Base-by-base conservation (phyloP, 2,888 invertebrate genomes). In the Parascotia fuliginaria region DNA sequence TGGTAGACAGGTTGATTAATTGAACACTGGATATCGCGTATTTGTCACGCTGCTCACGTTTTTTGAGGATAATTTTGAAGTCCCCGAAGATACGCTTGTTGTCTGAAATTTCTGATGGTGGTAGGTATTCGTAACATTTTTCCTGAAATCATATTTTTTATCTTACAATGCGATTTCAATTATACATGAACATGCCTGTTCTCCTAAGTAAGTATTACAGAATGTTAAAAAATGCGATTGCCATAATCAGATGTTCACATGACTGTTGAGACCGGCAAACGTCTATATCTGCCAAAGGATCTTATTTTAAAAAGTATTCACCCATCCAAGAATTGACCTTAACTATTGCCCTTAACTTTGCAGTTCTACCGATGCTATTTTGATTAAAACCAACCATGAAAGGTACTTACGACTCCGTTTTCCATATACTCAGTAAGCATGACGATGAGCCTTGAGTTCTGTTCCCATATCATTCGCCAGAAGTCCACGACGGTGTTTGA, bases 391-490 rank as follows among this genome's bases (percentile, higher is more conserved):
- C n/a, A n/a, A n/a, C n/a, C 3, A 19, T 2, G 11, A 5, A 40
- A 11, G 9, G 0, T 50, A 49, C 94, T 92, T 82, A 96, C 96
- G 74, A 97, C 95, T 50, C 97, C 98, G 70, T 97, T 96, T 87
- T 98, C 98, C 75, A 95, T 95, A 53, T 98, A 94, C 85, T 97
- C 97, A 0, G 98, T 98, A 24, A 98, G 93, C 97, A 98, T 98
- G 54, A 98, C 94, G 60, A 98, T 94, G 31, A 97, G 96, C 69
- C 97, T 94, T 9, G 95, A 94, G 83, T 98, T 97, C 81, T 98
- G 98, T 76, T 98, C 98, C 98, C 98, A 98, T 41, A 98, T 94
- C 98, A 98, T 98, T 33, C 97, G 94, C 98, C 98, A 98, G 84
- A 98, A 98, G 87, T 98, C 98, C 22, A 93, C 92, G 0, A 97